These are phyloP conservation scores for Probaryconus sp. DNA, from an alignment of 1,140 invertebrate species.

Conservation along the genomic window DNA sequence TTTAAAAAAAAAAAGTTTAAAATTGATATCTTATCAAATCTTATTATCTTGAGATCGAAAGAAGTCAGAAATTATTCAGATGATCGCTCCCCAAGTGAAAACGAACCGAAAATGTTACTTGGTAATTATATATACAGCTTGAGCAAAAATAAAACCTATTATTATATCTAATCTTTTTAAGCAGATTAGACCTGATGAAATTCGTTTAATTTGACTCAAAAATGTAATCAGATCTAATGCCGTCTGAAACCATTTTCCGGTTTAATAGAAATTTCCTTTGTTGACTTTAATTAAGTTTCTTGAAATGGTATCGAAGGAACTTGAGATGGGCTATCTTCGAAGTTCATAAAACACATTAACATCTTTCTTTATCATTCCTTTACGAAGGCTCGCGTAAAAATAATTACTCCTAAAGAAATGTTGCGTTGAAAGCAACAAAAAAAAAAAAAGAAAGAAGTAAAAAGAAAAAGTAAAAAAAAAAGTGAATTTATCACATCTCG, in stretches of 20 bases:
- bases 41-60: too few species aligned
- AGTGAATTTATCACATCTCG: neutral
- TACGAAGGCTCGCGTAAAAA: neutral
- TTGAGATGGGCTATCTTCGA: neutral
- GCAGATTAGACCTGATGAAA: constrained; percentile 21
- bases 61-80: too few species aligned
- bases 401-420: too few species aligned
- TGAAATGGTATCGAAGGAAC: constrained; percentile 9
- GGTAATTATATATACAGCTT: too few species aligned
- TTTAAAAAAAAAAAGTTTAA: too few species aligned
- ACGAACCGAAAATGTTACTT: too few species aligned
- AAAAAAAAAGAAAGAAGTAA: neutral
- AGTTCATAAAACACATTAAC: constrained; percentile 6
- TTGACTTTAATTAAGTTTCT: constrained; percentile 31
- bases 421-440: too few species aligned
- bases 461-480: neutral
- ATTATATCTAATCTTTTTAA: constrained; percentile 21
- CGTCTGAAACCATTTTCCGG: constrained; percentile 11
- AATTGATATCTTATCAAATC: too few species aligned
- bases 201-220: constrained; percentile 23
- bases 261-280: constrained; percentile 23
- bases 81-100: too few species aligned
- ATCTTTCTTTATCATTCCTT: neutral
- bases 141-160: neutral
- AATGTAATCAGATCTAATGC: constrained; percentile 26